Conservation (phyloP, 1,140 invertebrate species). For the Pseudomyrmex concolor region DNA sequence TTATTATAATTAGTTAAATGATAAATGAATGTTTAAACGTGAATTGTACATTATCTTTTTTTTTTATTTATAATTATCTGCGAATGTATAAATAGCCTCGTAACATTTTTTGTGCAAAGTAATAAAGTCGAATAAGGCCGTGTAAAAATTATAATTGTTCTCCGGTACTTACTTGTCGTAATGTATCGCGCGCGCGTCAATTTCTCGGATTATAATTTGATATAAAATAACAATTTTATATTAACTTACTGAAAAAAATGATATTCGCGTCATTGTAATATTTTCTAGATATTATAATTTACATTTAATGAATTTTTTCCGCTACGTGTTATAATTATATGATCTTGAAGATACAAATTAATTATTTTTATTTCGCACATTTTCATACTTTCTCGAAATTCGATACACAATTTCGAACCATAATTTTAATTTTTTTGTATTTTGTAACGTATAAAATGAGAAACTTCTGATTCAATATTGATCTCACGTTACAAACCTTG, state of each 20-base stretch:
- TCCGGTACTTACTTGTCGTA: not conserved
- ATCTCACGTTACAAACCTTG: too few species aligned
- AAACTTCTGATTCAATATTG: not conserved
- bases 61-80: not conserved
- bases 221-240: too few species aligned
- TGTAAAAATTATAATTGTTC: slow-evolving; percentile 33
- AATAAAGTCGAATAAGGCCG: slow-evolving; percentile 4
- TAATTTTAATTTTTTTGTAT: slow-evolving; percentile 2
- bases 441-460: not conserved
- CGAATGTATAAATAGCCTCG: slow-evolving; percentile 16
- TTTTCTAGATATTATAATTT: slow-evolving; percentile 20
- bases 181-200: not conserved
- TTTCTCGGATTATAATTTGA: too few species aligned
- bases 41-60: not conserved
- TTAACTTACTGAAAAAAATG: too few species aligned
- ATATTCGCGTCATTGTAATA: too few species aligned
- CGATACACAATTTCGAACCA: not conserved
- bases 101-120: slow-evolving; percentile 5
- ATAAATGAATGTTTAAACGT: too few species aligned
- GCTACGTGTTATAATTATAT: slow-evolving; percentile 5
- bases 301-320: slow-evolving; percentile 32
- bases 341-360: slow-evolving; percentile 18
- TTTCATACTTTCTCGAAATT: slow-evolving; percentile 15
- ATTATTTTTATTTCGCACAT: not conserved
- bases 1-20: slow-evolving; percentile 7